Evolutionary conservation across 2,797 vertebrate genomes (phyloP), one percentile per base, ranked within the genome.

Genomic region (Melanitta fusca): DNA sequence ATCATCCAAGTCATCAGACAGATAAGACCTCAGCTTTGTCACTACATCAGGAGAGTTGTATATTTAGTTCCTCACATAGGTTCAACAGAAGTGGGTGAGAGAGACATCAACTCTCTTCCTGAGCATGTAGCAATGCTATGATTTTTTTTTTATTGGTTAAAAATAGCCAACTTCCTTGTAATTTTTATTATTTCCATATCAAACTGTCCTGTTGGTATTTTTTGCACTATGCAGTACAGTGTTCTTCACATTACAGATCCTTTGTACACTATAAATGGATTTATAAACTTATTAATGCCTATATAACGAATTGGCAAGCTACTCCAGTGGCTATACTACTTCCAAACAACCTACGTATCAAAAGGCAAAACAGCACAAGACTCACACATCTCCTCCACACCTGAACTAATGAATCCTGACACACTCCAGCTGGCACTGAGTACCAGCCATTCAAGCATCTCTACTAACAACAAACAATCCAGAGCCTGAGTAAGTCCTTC

Each of bases 61-160:
- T 14, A 71, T 57, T 57, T 61, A 81, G 20, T 8, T 80, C 39
- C 54, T 86, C 14, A 57, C 6, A 75, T 3, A 43, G 47, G 27
- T 51, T 87, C 57, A 88, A 60, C 12, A 69, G 9, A 75, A 75
- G 28, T 2, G 4, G 21, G 21, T 20, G 10, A 49, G 20, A 74
- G 24, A 64, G 10, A 80, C 53, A 86, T 4, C 57, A 92, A 51
- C 38, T 69, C n/a, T 72, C 54, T 61, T 64, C 11, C 49, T 27
- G 17, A 75, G 12, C n/a, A 65, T 0, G 0, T 3, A 3, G 28
- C 16, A 57, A 61, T 74, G 25, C n/a, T n/a, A n/a, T n/a, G n/a
- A 62, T 2, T 18, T 57, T 32, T 71, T 49, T 74, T 71, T 22
- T 53, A 13, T 70, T 14, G 6, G 25, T 38, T 41, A 84, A 84